Evolutionary conservation across 1,140 invertebrate species (phyloP), one percentile per base, ranked within the genome.

Genomic region (Drosophila truncata): DNA sequence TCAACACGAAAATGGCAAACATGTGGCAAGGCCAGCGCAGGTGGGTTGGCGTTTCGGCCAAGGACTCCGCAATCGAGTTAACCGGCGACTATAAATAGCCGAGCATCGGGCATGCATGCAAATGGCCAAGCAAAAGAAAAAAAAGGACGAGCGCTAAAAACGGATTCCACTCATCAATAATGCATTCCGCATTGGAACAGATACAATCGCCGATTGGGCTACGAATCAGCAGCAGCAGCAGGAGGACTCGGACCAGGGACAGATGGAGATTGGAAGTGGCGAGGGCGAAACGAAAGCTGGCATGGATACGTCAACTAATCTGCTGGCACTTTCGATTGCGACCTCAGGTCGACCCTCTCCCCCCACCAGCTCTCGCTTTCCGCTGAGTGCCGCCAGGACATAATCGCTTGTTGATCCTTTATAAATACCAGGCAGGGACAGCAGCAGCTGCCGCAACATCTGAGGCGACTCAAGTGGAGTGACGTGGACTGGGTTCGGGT

Each of bases 401-500:
- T 90, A 90, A 90, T 90, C 85, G 85, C 85, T 80, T 90, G 85
- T 90, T 90, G 78, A 90, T 90, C 85, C 85, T 82, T 82, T 90
- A 84, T 90, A 90, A 90, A 85, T 78, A 83, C 84, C 60, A 72
- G 58, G 75, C 80, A 77, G 58, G 50, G 61, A 64, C 58, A 62
- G 52, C 73, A 78, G 67, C 47, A 31, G 47, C 82, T 59, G 82
- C 62, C 62, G 37, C 57, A 62, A 13, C 62, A 63, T 65, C 62
- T 55, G 52, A 55, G 52, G 52, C 52, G 2, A 25, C 14, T 31
- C 16, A 47, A 46, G 18, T 54, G 52, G 42, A 42, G 44, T 75
- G 63, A 44, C 33, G 13, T 25, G 42, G 41, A 42, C 33, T 27
- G 33, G 27, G 54, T 33, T 14, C 41, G 42, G 25, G 31, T 50